A percentile compares a stretch with the other conserved stretches of the same genome.
Evolutionary conservation across 2,113 vertebrate species (phyloP).

Genomic region (Formicarius rufipectus): DNA sequence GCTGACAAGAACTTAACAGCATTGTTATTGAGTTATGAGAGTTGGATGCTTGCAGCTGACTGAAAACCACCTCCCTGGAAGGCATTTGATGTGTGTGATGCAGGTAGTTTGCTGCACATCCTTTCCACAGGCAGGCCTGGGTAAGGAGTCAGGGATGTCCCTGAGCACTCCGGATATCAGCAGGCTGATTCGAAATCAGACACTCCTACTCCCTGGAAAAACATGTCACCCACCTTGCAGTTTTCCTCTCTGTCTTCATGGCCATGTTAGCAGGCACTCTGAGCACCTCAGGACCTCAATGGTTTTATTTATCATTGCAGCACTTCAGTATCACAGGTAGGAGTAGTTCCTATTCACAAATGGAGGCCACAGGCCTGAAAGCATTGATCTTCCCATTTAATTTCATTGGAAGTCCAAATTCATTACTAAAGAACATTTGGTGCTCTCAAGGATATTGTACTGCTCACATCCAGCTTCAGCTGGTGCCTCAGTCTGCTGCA

Average conservation of each 20-base stretch:
- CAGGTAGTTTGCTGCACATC: background rate
- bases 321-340: background rate
- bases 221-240: fast-evolving
- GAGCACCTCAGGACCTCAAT: background rate
- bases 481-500: background rate
- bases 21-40: background rate
- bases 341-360: background rate
- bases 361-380: background rate
- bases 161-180: background rate
- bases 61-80: background rate
- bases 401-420: background rate
- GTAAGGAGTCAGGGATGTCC: background rate
- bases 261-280: background rate
- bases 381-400: background rate
- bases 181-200: background rate
- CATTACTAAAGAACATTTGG: background rate
- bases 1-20: background rate
- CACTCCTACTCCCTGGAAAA: background rate
- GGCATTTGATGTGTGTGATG: fast-evolving
- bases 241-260: background rate
- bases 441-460: background rate
- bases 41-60: background rate
- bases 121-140: background rate
- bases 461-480: background rate
- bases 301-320: background rate